Evolutionary conservation across 2,888 invertebrate genomes (phyloP), one percentile per base, ranked within the genome.

Genomic region (Byasa hedistus): DNA sequence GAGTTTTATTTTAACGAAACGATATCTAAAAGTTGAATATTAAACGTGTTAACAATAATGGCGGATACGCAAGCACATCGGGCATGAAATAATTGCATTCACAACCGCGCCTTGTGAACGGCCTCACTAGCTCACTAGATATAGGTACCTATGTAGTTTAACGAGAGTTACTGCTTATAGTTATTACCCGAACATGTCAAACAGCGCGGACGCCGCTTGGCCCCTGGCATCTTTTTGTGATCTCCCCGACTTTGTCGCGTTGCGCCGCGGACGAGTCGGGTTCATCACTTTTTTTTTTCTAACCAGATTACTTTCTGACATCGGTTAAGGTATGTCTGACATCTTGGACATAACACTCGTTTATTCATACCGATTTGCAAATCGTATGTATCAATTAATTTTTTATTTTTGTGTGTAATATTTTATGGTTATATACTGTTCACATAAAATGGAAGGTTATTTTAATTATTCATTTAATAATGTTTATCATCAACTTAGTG

Each of bases 41-140:
- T 55, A 58, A 51, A 60, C 48, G 74, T 75, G 77, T 76, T 77
- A 74, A 75, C 79, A 77, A 80, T 84, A 79, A 87, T 86, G 84
- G 86, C 87, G 86, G 86, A 83, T 80, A 78, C 79, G 75, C 73
- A 80, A 78, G 79, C 79, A 81, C 83, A 82, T 82, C 79, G 81
- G 83, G 83, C 85, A 85, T 85, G 83, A 84, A 87, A 86, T 86
- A 85, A 87, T 87, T 89, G 87, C 86, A 87, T 83, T 75, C 81
- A 79, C 81, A 83, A 84, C 82, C 85, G 84, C 85, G 86, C 86
- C 87, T 87, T 81, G 83, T 78, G 79, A 82, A 81, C 84, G 82
- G 84, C 81, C 81, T 82, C 78, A 75, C 72, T 62, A 63, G 69
- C 69, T 76, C 77, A 79, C 77, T 81, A 78, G 77, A 78, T 82